A percentile compares a stretch with the other conserved stretches of the same genome.
These are phyloP conservation scores for Cariama cristata DNA, from an alignment of 2,113 vertebrate species.

Conservation along the genomic window DNA sequence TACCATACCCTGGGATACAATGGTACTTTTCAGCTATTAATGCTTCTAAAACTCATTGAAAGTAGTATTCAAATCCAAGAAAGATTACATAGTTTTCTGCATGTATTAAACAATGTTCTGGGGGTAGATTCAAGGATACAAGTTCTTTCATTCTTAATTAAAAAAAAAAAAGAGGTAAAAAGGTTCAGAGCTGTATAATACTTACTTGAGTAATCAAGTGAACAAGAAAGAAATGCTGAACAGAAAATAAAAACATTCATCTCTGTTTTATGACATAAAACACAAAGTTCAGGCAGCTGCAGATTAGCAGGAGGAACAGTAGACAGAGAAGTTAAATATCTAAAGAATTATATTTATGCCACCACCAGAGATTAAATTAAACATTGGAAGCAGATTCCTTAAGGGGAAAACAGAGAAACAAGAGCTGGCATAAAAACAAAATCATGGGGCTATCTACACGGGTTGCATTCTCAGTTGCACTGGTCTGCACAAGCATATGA, in stretches of 20 bases:
- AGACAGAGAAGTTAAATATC: neutral
- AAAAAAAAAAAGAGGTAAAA: neutral
- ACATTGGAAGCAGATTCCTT: neutral
- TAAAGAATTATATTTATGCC: neutral
- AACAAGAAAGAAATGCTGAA: neutral
- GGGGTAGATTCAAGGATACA: neutral
- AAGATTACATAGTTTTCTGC: conserved; percentile 40
- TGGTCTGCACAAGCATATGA: neutral
- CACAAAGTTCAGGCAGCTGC: neutral
- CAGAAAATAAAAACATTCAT: neutral
- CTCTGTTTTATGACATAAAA: neutral
- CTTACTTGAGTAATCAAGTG: neutral
- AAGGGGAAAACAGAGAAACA: neutral
- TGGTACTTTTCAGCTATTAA: conserved; percentile 53
- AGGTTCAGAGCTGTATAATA: neutral
- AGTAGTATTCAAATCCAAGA: conserved; percentile 16
- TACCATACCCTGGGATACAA: conserved; percentile 43
- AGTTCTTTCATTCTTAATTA: conserved; percentile 16
- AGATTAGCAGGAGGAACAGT: neutral
- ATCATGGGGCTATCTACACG: neutral
- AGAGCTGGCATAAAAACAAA: neutral
- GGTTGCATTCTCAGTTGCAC: neutral
- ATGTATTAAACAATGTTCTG: conserved; percentile 5
- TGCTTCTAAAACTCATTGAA: conserved; percentile 16
- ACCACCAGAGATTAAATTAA: neutral